Conservation (phyloP, 2,113 vertebrate species). For the Etheostoma cragini region DNA sequence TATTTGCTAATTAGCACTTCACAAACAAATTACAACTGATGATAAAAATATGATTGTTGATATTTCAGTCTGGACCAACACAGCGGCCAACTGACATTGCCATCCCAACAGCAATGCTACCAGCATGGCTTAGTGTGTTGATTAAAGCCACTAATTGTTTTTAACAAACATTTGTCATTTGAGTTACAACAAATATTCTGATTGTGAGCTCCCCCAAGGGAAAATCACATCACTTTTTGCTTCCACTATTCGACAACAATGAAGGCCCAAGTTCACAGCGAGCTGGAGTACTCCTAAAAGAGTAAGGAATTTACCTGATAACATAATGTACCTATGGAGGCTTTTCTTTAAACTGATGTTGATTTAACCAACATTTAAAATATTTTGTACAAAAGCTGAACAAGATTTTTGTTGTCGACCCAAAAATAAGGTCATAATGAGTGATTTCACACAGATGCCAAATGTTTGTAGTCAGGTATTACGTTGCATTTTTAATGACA, state of each 20-base stretch:
- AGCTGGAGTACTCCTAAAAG: neutral
- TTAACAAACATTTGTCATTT: neutral
- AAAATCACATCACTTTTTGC: neutral
- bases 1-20: too few species aligned
- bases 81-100: too few species aligned
- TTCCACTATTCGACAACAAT: neutral
- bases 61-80: too few species aligned
- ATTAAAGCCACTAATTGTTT: neutral
- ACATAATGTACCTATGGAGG: neutral
- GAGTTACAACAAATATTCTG: neutral
- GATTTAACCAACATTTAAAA: neutral
- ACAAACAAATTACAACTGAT: too few species aligned
- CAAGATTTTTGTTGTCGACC: slow-evolving; percentile 1
- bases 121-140: neutral
- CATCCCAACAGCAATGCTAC: neutral
- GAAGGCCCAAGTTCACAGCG: neutral
- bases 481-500: slow-evolving; percentile 22
- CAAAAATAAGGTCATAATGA: slow-evolving; percentile 29
- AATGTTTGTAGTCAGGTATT: slow-evolving; percentile 21
- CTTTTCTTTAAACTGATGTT: neutral
- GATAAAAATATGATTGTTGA: too few species aligned
- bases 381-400: neutral
- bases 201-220: neutral
- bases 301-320: neutral
- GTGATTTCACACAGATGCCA: slow-evolving; percentile 8